Evolutionary conservation across 92 coral and sea anemone species (phyloP), one percentile per base, ranked within the genome.

Genomic region (Micromussa lordhowensis): DNA sequence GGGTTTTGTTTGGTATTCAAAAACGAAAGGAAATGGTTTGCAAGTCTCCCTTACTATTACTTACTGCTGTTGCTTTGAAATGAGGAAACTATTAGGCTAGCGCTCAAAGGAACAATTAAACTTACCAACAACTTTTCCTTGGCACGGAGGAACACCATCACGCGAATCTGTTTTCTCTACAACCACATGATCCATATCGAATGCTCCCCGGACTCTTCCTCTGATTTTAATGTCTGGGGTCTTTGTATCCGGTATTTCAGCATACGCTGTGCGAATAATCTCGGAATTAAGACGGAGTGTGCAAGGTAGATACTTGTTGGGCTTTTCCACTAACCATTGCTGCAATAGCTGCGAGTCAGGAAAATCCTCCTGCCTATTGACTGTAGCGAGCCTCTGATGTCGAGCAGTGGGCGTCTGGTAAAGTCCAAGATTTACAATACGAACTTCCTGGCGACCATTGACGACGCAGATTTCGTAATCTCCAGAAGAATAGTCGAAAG

Each of bases 121-220:
- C 82, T 26, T 75, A 75, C 88, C 88, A 6, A 26, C 59, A 38
- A 85, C 40, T 85, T 61, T 59, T 7, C 88, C 88, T 22, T 26
- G 82, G 17, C 22, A 40, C 15, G 31, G 17, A 61, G 22, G 66
- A 36, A 22, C 58, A 17, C 21, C 61, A 36, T 58, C 61, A 32
- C 18, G 19, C 0, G 82, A 26, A 57, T 3, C 34, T 36, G 19
- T 61, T 30, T 57, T 76, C 30, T 95, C 91, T 13, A 97, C 75
- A 16, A 97, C 99, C 57, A 97, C 94, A 13, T 92, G 89, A 89
- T 97, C 99, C 81, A 94, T 94, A 74, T 94, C 96, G 74, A 92
- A 97, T 26, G 90, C 96, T 48, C 92, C 87, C 24, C 90, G 84
- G 21, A 91, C 90, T 24, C 75, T 81, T 6, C 97, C 97, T 18